phyloP scores from a whole-genome alignment of 1,140 invertebrate species.

The Caenorhabditis inopinata region DNA sequence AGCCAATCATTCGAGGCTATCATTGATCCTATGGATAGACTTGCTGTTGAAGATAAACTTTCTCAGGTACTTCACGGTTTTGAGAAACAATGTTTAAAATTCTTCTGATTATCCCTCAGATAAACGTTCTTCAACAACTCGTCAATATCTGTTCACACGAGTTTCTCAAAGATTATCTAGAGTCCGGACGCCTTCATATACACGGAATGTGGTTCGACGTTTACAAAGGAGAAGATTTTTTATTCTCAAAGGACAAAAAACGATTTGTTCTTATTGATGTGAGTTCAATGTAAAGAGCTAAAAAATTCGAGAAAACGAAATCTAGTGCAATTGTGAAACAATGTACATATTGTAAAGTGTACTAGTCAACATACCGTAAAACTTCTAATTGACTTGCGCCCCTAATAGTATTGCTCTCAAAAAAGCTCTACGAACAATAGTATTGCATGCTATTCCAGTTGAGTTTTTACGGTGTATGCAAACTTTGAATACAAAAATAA shows the following conservation, averaged over 20 bases:
- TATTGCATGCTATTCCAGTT: too few relatives aligned
- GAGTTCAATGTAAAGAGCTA: neutral
- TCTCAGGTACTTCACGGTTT: constrained; percentile 79
- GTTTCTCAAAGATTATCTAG: constrained; percentile 80
- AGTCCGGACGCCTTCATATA: constrained; percentile 74
- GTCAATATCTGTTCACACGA: constrained; percentile 90
- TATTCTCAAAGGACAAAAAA: constrained; percentile 42
- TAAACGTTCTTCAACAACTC: constrained; percentile 87
- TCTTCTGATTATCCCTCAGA: constrained; percentile 71
- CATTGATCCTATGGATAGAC: constrained; percentile 87
- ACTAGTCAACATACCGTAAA: too few relatives aligned
- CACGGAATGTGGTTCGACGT: constrained; percentile 94
- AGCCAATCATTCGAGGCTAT: constrained; percentile 84
- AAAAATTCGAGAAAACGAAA: neutral
- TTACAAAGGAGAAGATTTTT: constrained; percentile 75
- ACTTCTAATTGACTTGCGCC: too few relatives aligned
- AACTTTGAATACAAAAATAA: too few relatives aligned
- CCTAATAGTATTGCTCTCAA: too few relatives aligned
- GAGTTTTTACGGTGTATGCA: too few relatives aligned
- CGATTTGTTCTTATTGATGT: constrained; percentile 37
- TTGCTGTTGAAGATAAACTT: constrained; percentile 83
- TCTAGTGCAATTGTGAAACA: too few relatives aligned
- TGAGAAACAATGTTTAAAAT: constrained; percentile 52
- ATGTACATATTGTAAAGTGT: too few relatives aligned
- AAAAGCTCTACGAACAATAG: too few relatives aligned